phyloP scores from a whole-genome alignment of 2,797 vertebrate species.

The Etheostoma perlongum region DNA sequence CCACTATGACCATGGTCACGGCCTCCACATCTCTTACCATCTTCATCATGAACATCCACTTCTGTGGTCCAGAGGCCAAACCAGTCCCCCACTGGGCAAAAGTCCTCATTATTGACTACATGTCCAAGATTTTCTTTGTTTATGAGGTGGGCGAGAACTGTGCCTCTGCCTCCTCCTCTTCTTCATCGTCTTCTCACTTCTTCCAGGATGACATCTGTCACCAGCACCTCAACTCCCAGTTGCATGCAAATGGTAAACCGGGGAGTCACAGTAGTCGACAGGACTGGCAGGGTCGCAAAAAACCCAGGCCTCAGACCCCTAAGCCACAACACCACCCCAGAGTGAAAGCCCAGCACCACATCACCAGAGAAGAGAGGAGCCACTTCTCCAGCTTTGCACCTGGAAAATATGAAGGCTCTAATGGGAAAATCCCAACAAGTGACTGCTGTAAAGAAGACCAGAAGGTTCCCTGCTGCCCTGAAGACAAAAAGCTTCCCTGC shows the following conservation, averaged over 20 bases:
- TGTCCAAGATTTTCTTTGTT: constrained; percentile 96
- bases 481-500: constrained; percentile 67
- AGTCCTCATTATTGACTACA: constrained; percentile 95
- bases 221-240: constrained; percentile 43
- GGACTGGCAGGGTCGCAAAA: constrained; percentile 44
- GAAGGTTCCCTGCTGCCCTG: constrained; percentile 53
- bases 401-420: constrained; percentile 68
- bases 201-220: constrained; percentile 59
- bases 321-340: constrained; percentile 66
- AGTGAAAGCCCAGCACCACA: constrained; percentile 73
- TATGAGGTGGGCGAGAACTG: constrained; percentile 97
- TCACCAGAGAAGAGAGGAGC: constrained; percentile 70
- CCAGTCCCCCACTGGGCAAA: constrained; percentile 96
- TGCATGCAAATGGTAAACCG: constrained; percentile 68
- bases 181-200: constrained; percentile 65
- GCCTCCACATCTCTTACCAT: constrained; percentile 96
- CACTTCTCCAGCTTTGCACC: constrained; percentile 62
- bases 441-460: constrained; percentile 74
- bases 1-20: constrained; percentile 98
- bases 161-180: constrained; percentile 76
- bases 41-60: constrained; percentile 99
- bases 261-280: constrained; percentile 40
- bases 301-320: constrained; percentile 68
- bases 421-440: constrained; percentile 67
- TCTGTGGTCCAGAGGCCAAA: constrained; percentile 95